Base-by-base conservation (phyloP, 1,140 invertebrate genomes). In the Ostrea edulis region DNA sequence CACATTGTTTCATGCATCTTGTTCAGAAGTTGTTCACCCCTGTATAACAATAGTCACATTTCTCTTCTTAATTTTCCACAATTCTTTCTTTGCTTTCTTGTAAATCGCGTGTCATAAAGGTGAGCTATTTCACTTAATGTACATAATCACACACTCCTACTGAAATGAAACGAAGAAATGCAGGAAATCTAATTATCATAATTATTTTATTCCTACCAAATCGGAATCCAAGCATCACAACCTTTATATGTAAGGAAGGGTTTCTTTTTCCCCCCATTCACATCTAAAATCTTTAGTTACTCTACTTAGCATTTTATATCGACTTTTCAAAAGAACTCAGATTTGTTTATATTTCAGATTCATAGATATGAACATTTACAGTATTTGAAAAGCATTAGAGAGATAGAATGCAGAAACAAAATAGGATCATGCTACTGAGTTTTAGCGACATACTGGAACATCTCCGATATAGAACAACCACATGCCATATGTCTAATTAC, bases 401-500 rank as follows among this genome's bases (percentile, higher is more conserved):
- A 71, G 29, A 58, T 9, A 71, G 68, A 71, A 14, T 29, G 7
- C 22, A 71, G 68, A 71, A 71, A 71, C 29, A 71, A 25, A 71
- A 9, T 12, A 35, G 12, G 8, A 58, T 5, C 12, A 71, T 71
- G 12, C 68, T 68, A 1, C 3, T 9, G 25, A 71, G 22, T 25
- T 71, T 29, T 71, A 35, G 68, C 7, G 58, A 62, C 58, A 14
- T n/a, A 62, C 35, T 44, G 35, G 9, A 20, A 17, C n/a, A n/a
- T 20, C n/a, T 71, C 25, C 29, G 68, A 71, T 71, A 71, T 29
- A 71, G 68, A 29, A 29, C n/a, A 71, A 71, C 68, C 68, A 71
- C 68, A 71, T 29, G 22, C 68, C 68, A 71, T 71, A 71, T 71
- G 68, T 71, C 68, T 71, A 71, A 71, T 71, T 71, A 71, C 68